Evolutionary conservation across 1,140 invertebrate genomes (phyloP).

Genomic region (Diorhabda sublineata): DNA sequence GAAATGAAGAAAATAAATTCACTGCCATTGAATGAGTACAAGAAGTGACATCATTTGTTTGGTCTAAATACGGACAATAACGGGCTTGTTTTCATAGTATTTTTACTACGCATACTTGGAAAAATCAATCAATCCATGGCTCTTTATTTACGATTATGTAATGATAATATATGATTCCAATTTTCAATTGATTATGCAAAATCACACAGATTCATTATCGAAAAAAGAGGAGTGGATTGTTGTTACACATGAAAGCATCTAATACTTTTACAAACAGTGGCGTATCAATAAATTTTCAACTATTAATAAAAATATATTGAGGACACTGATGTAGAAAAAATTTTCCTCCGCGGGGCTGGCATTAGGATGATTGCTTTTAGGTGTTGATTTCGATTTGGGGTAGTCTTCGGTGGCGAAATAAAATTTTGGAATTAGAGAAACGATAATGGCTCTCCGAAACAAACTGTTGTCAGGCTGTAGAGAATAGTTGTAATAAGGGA

Average conservation of each 20-base stretch:
- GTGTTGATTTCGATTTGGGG: no score
- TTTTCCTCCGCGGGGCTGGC: no score
- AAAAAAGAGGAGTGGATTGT: slow-evolving; percentile 9
- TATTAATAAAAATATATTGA: no score
- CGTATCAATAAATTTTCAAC: background rate
- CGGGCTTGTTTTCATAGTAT: background rate
- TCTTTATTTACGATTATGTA: background rate
- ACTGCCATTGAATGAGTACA: background rate
- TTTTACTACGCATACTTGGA: background rate
- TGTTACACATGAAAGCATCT: slow-evolving; percentile 5
- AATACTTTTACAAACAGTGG: background rate
- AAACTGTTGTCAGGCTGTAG: no score
- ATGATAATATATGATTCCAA: background rate
- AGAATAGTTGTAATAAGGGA: no score
- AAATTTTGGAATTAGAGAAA: no score
- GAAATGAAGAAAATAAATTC: background rate
- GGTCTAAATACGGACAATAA: slow-evolving; percentile 3
- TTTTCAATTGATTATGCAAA: slow-evolving; percentile 13
- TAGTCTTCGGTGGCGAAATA: no score
- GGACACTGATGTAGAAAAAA: no score
- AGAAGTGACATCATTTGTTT: background rate
- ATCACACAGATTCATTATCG: slow-evolving; percentile 4
- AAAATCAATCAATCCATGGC: background rate
- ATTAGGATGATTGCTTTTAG: no score
- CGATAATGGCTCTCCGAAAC: no score